phyloP scores from a whole-genome alignment of 2,888 invertebrate genomes.

The Athalia rosae region DNA sequence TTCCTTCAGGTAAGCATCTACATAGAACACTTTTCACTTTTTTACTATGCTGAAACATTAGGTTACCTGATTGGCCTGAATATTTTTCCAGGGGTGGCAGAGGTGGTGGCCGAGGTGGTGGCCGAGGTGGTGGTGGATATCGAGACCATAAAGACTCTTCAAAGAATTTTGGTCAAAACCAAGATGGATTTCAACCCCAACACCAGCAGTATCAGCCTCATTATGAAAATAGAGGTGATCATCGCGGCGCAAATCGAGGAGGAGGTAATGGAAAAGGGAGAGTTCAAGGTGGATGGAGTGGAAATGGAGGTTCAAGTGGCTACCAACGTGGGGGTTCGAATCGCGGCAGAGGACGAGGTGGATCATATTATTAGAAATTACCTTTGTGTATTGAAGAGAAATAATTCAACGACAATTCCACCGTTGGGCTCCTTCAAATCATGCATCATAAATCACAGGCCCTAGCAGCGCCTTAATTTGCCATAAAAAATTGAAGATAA shows the following conservation, averaged over 20 bases:
- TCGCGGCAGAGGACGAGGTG: conserved; percentile 47
- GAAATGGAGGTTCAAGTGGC: conserved; percentile 56
- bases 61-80: not conserved
- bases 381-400: not conserved
- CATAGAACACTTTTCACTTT: conserved; percentile 6
- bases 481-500: not conserved
- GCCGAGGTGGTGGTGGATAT: conserved; percentile 54
- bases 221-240: conserved; percentile 22
- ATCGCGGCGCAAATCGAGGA: conserved; percentile 53
- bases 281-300: conserved; percentile 73
- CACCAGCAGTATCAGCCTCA: conserved; percentile 46
- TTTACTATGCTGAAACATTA: not conserved
- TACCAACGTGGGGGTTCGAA: conserved; percentile 54
- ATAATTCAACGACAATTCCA: not conserved
- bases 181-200: conserved; percentile 48
- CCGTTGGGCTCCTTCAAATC: not conserved
- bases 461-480: not conserved
- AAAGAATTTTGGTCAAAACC: conserved; percentile 61
- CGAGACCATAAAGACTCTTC: conserved; percentile 60
- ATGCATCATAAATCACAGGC: not conserved
- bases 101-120: conserved; percentile 59
- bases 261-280: conserved; percentile 64
- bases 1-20: conserved; percentile 54
- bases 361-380: conserved; percentile 7
- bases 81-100: conserved; percentile 54